Evolutionary conservation across 1,140 invertebrate genomes (phyloP).

Genomic region (Zaprionus inermis): DNA sequence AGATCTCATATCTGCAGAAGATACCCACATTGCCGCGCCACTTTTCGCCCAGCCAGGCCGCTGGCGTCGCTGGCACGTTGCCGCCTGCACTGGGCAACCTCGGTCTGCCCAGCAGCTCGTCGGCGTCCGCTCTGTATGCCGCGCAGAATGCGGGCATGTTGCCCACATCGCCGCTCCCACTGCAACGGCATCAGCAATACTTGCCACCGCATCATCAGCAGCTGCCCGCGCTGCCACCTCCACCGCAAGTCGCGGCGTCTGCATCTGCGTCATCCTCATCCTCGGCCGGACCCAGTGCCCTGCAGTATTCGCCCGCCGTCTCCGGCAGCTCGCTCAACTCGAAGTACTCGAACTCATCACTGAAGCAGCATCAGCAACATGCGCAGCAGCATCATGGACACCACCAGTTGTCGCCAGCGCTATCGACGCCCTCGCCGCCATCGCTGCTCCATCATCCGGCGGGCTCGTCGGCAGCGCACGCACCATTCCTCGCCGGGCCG

Average conservation of each 20-base stretch:
- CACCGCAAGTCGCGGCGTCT: constrained; percentile 54
- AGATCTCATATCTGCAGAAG: constrained; percentile 83
- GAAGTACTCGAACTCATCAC: constrained; percentile 80
- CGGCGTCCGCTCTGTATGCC: constrained; percentile 73
- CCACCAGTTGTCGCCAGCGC: constrained; percentile 74
- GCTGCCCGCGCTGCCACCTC: constrained; percentile 80
- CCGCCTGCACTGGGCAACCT: constrained; percentile 33
- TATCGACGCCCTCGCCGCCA: constrained; percentile 83
- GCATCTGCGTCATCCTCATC: constrained; percentile 73
- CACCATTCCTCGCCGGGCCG: constrained; percentile 84
- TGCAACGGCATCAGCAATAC: constrained; percentile 79
- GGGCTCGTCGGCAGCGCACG: constrained; percentile 71
- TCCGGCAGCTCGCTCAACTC: constrained; percentile 67
- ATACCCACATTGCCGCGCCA: constrained; percentile 80
- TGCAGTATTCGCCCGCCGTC: constrained; percentile 68
- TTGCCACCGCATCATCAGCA: constrained; percentile 85
- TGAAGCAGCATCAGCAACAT: constrained; percentile 26
- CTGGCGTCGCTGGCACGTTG: constrained; percentile 23
- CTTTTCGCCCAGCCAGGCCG: constrained; percentile 73
- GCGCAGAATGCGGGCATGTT: constrained; percentile 66
- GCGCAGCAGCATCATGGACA: constrained; percentile 44
- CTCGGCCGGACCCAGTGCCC: constrained; percentile 46
- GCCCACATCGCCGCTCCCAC: constrained; percentile 83
- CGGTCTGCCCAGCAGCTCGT: constrained; percentile 78
- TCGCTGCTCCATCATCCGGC: constrained; percentile 83